These are phyloP conservation scores for Actinemys pallida DNA, from an alignment of 2,113 vertebrate species.

Conservation along the genomic window DNA sequence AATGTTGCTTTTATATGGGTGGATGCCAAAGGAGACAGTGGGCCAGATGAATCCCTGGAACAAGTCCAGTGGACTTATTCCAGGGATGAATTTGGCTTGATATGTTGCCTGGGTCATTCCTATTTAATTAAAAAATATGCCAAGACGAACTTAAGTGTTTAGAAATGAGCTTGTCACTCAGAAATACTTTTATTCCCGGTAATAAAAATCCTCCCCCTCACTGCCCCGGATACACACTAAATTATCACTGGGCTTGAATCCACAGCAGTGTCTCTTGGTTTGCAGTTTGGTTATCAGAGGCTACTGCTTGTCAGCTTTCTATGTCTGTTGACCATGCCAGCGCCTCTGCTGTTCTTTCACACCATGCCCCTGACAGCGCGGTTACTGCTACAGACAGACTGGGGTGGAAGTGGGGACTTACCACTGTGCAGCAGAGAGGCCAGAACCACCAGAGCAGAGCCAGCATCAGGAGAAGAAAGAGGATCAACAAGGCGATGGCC, in stretches of 20 bases:
- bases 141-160: slow-evolving; percentile 55
- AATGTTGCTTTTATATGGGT: slow-evolving; percentile 29
- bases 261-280: not conserved
- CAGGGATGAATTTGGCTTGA: slow-evolving; percentile 42
- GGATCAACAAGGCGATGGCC: slow-evolving; percentile 93
- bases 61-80: slow-evolving; percentile 8
- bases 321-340: slow-evolving; percentile 46
- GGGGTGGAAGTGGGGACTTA: slow-evolving; percentile 77
- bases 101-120: slow-evolving; percentile 54
- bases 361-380: not conserved
- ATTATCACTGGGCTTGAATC: not conserved
- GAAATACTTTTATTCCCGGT: slow-evolving; percentile 18
- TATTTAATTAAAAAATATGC: slow-evolving; percentile 38
- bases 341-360: slow-evolving; percentile 50
- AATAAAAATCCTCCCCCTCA: not conserved
- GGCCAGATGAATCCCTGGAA: slow-evolving; percentile 51
- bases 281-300: slow-evolving; percentile 15
- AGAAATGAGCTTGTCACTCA: slow-evolving; percentile 51
- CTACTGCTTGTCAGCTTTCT: not conserved
- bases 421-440: slow-evolving; percentile 99
- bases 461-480: slow-evolving; percentile 92
- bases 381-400: too few relatives aligned
- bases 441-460: slow-evolving; percentile 99
- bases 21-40: slow-evolving; percentile 48
- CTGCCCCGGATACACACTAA: not conserved